Evolutionary conservation across 2,113 vertebrate genomes (phyloP), one percentile per base, ranked within the genome.

Genomic region (Myodes glareolus): DNA sequence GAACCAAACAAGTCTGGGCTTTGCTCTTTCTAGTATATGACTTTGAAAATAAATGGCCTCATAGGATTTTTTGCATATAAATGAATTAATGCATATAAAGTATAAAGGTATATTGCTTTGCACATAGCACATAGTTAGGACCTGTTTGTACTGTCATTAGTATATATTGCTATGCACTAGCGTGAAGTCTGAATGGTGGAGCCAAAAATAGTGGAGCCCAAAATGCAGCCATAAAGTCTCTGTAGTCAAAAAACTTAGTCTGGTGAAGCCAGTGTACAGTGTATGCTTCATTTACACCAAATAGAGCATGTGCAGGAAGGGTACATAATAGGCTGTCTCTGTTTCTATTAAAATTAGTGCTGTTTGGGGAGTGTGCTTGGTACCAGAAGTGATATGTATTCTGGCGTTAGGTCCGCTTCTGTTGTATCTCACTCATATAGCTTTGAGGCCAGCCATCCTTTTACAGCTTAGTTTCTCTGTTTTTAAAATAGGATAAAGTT

Each of bases 401-500:
- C 67, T 42, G 4, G 72, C 86, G 29, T 94, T 52, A 55, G 42
- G 45, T 96, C 42, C 95, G 19, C 27, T 39, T 93, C 39, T 42
- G 36, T 70, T 95, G 36, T 87, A 87, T 82, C 5, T 84, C 61
- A 85, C 10, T 90, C 23, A 65, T 92, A 80, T 17, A 73, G 47
- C 47, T 92, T 93, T 45, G n/a, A 63, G 25, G 29, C 27, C 33
- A 88, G 47, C n/a, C 86, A 93, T 42, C 16, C 23, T 92, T 36
- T 95, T 27, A 1, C 4, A 67, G 29, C 63, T 52, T 45, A 23
- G 82, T 67, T 86, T 67, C 14, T 31, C 29, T 21, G 19, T 61
- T 96, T 96, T 55, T 67, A 85, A 92, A 92, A 86, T 67, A 42
- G 19, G 33, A 10, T 92, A 29, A 96, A 68, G 31, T 63, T 95